Percentiles rank a stretch among this genome's conserved stretches.
Conservation (phyloP, 2,888 invertebrate genomes). For the Augochlorella aurata region DNA sequence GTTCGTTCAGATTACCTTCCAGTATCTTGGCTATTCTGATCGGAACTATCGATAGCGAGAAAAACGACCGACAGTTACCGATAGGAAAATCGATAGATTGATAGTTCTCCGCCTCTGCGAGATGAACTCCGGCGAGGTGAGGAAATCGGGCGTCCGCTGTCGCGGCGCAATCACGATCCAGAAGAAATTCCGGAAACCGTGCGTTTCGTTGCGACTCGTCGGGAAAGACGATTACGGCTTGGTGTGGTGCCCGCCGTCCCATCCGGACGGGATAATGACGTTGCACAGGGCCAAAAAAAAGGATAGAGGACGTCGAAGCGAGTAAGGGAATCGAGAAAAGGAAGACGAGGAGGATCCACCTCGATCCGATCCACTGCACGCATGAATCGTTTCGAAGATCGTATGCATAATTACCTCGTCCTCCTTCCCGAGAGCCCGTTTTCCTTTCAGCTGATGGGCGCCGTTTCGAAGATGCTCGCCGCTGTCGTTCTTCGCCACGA, state of each 20-base stretch:
- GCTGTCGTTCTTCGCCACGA: not conserved
- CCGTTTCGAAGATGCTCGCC: slow-evolving; percentile 9
- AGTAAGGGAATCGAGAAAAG: slow-evolving; percentile 32
- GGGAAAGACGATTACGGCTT: not conserved
- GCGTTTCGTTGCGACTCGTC: slow-evolving; percentile 17
- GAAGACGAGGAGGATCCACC: slow-evolving; percentile 32
- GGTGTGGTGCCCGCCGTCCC: slow-evolving; percentile 10
- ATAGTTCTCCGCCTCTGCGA: not conserved
- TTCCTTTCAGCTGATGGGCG: slow-evolving; percentile 39
- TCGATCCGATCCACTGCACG: slow-evolving; percentile 62
- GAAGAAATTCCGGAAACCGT: slow-evolving; percentile 23
- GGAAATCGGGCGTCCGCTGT: not conserved
- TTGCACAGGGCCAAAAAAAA: slow-evolving; percentile 15
- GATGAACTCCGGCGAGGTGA: not conserved
- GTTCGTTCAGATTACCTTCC: no score
- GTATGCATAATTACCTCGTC: slow-evolving; percentile 63
- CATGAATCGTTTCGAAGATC: slow-evolving; percentile 68
- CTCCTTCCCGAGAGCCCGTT: slow-evolving; percentile 15
- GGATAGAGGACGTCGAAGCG: slow-evolving; percentile 9
- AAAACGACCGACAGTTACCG: no score
- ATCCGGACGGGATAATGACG: slow-evolving; percentile 47
- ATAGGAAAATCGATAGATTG: no score
- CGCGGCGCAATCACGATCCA: no score
- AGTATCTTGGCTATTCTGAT: no score
- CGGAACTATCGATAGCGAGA: no score